A percentile compares a stretch with the other conserved stretches of the same genome.
phyloP scores from a whole-genome alignment of 1,140 invertebrate genomes.

The Pteromalus puparum region DNA sequence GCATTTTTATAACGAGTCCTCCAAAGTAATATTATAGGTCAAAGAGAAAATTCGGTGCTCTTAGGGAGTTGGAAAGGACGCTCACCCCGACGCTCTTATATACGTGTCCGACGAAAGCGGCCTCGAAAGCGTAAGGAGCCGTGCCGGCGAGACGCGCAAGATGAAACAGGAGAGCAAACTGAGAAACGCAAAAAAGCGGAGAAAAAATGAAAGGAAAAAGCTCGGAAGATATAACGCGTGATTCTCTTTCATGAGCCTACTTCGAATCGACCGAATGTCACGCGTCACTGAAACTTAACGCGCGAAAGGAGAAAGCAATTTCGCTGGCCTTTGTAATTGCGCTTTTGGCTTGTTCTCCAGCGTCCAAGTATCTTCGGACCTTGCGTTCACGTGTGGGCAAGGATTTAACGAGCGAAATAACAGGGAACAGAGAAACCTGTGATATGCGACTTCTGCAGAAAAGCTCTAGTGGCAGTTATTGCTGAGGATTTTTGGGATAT shows the following conservation, averaged over 20 bases:
- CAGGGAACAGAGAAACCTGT: background rate
- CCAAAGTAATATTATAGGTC: background rate
- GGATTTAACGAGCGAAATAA: background rate
- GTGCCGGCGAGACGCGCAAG: no score
- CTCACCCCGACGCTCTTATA: no score
- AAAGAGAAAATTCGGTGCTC: constrained; percentile 1
- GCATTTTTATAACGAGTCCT: background rate
- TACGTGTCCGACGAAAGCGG: background rate
- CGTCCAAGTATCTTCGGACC: background rate
- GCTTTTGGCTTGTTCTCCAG: background rate
- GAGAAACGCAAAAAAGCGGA: background rate
- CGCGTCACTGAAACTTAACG: constrained; percentile 10
- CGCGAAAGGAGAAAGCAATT: background rate
- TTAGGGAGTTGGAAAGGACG: no score
- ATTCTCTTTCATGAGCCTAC: constrained; percentile 8
- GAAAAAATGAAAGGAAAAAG: constrained; percentile 9
- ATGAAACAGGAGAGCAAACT: background rate
- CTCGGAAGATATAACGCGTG: background rate
- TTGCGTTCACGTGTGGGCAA: background rate
- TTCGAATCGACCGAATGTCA: background rate
- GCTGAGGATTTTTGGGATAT: no score
- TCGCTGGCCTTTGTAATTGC: background rate
- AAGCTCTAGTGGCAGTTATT: no score
- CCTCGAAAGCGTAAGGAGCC: background rate
- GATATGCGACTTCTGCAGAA: no score